Percentiles rank a stretch among this genome's conserved stretches.
phyloP scores from a whole-genome alignment of 1,140 invertebrate genomes.

The Atopsyche davidsoni region DNA sequence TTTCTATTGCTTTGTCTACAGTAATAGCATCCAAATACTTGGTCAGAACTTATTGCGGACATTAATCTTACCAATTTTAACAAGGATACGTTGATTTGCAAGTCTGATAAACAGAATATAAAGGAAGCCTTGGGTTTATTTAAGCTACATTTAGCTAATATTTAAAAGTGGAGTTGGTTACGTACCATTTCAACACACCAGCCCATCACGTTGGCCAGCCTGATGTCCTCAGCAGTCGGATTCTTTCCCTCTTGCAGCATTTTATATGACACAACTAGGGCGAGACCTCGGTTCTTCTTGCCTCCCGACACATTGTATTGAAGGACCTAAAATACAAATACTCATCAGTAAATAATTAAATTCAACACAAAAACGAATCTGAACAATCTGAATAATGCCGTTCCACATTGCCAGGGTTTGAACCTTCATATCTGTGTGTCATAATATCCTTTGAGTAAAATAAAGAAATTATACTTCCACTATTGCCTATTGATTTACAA shows the following conservation, averaged over 20 bases:
- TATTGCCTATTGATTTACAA: no score
- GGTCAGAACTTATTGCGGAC: no score
- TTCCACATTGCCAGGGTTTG: no score
- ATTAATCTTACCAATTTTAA: not conserved
- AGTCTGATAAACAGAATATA: no score
- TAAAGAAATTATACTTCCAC: no score
- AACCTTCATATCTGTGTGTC: no score
- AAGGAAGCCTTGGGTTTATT: no score
- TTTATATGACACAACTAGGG: slow-evolving; percentile 74
- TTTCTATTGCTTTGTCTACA: no score
- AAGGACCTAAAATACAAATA: slow-evolving; percentile 50
- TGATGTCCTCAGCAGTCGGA: slow-evolving; percentile 71
- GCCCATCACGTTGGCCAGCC: slow-evolving; percentile 76
- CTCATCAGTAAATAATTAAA: not conserved
- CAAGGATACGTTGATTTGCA: not conserved
- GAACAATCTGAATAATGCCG: no score
- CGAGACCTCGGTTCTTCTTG: slow-evolving; percentile 75
- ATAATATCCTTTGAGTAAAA: no score
- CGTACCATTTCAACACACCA: slow-evolving; percentile 93
- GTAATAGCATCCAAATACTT: no score
- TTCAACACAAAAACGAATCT: not conserved
- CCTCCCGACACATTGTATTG: slow-evolving; percentile 79
- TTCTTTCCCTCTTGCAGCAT: slow-evolving; percentile 57
- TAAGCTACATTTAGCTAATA: no score
- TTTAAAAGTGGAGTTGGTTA: slow-evolving; percentile 28